A percentile compares a stretch with the other conserved stretches of the same genome.
phyloP scores from a whole-genome alignment of 2,888 invertebrate genomes.

The Colletes collaris region DNA sequence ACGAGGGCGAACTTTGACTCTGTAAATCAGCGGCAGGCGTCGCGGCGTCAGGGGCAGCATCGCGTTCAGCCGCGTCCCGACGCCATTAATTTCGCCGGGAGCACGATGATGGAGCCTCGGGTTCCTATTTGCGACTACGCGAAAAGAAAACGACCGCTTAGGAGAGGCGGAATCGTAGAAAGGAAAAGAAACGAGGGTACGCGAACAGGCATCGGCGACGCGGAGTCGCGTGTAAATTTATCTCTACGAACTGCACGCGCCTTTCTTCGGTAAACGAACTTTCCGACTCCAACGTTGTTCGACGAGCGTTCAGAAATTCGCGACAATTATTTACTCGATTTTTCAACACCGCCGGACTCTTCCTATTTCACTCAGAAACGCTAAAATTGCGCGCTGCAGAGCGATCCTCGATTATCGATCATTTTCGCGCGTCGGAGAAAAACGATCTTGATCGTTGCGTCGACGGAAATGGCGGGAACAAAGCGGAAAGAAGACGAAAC shows the following conservation, averaged over 20 bases:
- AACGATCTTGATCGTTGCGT: constrained; percentile 41
- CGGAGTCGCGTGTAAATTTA: constrained; percentile 66
- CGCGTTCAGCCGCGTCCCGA: constrained; percentile 61
- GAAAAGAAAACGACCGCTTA: constrained; percentile 55
- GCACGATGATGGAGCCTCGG: constrained; percentile 53
- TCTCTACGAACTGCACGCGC: constrained; percentile 40
- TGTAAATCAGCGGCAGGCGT: constrained; percentile 60
- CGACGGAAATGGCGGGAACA: constrained; percentile 34
- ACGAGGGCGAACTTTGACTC: constrained; percentile 46
- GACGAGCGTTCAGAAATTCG: not conserved
- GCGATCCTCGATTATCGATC: constrained; percentile 25
- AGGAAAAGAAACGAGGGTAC: constrained; percentile 60
- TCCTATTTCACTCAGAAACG: too few species aligned
- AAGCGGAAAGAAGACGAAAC: constrained; percentile 42
- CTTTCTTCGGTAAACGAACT: constrained; percentile 49
- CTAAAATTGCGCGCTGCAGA: not conserved
- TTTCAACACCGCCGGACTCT: too few species aligned
- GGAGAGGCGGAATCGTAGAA: constrained; percentile 37
- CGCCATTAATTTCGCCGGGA: constrained; percentile 65
- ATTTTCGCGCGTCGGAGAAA: constrained; percentile 48
- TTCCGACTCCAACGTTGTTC: constrained; percentile 17
- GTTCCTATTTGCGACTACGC: constrained; percentile 65
- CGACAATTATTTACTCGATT: too few species aligned
- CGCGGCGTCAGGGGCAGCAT: constrained; percentile 31
- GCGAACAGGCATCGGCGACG: constrained; percentile 57